Base-by-base conservation (phyloP, 2,888 invertebrate species). In the Stegophylla sp. region DNA sequence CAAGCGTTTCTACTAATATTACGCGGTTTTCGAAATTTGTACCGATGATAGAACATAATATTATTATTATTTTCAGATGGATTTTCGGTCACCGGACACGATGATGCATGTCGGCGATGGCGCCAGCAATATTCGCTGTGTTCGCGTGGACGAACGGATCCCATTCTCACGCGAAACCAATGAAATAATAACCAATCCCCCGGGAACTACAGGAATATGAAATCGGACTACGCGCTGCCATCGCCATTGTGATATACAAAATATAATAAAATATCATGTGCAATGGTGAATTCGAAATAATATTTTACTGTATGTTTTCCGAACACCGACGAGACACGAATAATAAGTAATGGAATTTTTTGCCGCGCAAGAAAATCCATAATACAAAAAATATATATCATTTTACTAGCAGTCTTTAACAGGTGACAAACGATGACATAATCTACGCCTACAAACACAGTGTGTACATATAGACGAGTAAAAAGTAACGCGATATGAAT, bases 401-500 rank as follows among this genome's bases (percentile, higher is more conserved):
- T n/a, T n/a, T 12, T 2, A 12, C 45, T 12, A 12, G 12, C 45
- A 12, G 45, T 34, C 34, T 5, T 7, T 34, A 3, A 45, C 15
- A 45, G 7, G 45, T 12, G 45, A 13, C n/a, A n/a, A n/a, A n/a
- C n/a, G 12, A 15, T 45, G 12, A 45, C 45, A 45, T 7, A 7
- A 34, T 7, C 4, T 34, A 34, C 34, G 7, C 34, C 3, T 7
- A 53, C 53, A 45, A 4, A 15, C 45, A 13, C 45, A 7, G 34
- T 34, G 34, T 34, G 34, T 34, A 34, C 34, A 53, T 20, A 53
- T n/a, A 3, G 23, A 15, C 15, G n/a, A 45, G 26, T 17, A 48
- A 69, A 48, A 69, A 48, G 69, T 20, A 51, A 12, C 7, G 13
- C 20, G 20, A 41, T 64, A 69, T 28, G 69, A 48, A 69, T 48